Base-by-base conservation (phyloP, 2,797 vertebrate species). In the Schizopygopsis malacanthus region DNA sequence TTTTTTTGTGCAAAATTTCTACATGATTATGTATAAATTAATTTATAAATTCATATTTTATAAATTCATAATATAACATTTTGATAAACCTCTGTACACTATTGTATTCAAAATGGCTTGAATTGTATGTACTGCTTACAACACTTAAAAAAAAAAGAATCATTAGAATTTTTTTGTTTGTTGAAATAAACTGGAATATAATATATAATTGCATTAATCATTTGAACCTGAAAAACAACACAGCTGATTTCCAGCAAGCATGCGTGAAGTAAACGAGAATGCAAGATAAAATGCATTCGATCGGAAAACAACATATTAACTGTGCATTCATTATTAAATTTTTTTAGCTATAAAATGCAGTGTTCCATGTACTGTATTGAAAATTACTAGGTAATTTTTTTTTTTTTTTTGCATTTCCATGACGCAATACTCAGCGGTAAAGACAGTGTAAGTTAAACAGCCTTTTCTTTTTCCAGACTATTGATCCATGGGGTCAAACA, bases 381-480 rank as follows among this genome's bases (percentile, higher is more conserved):
- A 61, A 25, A 73, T 33, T 33, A 13, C 33, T 9, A 39, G 28
- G n/a, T 28, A 12, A 16, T 59, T 47, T 69, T 39, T 20, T 72
- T 72, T 72, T 1, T 83, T 33, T 65, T 33, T 13, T 33, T 65
- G 22, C 16, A 73, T 73, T 45, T 43, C 15, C 52, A 33, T 0
- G 1, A 39, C 52, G 20, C 20, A n/a, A 39, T 13, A 52, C 4
- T 33, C 2, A 2, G 54, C 22, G n/a, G 12, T 59, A 39, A 70
- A 67, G 79, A 69, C 33, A 25, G 59, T 20, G 13, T 20, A 67
- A 50, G 54, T 73, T 54, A 79, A 75, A 52, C 28, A 81, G 22
- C 78, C 18, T 39, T 59, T 59, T 37, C 25, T 52, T 41, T 83
- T 81, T 76, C 82, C 70, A 81, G 28, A 52, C 25, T 72, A 81